A percentile compares a stretch with the other conserved stretches of the same genome.
These are phyloP conservation scores for Ochotona curzoniae DNA, from an alignment of 2,113 vertebrate species.

Conservation along the genomic window DNA sequence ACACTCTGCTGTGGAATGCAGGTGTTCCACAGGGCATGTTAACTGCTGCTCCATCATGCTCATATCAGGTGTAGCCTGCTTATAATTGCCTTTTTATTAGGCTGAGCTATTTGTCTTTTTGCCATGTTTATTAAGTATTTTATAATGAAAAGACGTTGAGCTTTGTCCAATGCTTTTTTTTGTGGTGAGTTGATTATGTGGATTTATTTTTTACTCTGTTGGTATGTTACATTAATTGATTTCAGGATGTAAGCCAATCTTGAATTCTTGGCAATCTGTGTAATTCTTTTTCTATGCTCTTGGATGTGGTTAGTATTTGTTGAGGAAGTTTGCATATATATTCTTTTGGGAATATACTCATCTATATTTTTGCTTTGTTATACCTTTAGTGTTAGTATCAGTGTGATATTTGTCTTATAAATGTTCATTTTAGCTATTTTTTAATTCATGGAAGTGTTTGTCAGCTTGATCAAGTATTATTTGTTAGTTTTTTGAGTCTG, in stretches of 20 bases:
- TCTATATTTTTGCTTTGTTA: neutral
- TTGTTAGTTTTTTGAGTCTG: slow-evolving; percentile 17
- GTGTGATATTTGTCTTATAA: slow-evolving; percentile 5
- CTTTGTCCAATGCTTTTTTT: slow-evolving; percentile 34
- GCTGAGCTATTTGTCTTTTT: slow-evolving; percentile 12
- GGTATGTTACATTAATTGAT: neutral
- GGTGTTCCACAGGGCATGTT: no score
- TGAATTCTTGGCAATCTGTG: neutral
- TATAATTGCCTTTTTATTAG: neutral
- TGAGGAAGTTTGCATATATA: slow-evolving; percentile 30
- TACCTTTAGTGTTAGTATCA: slow-evolving; percentile 44
- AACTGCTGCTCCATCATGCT: neutral
- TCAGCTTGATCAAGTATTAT: slow-evolving; percentile 31
- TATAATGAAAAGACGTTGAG: neutral
- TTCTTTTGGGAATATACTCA: neutral
- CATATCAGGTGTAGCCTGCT: neutral
- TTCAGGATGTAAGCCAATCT: slow-evolving; percentile 13
- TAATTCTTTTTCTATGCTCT: slow-evolving; percentile 21
- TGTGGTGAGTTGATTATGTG: neutral
- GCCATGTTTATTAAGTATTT: neutral
- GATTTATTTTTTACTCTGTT: slow-evolving; percentile 32
- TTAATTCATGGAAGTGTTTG: slow-evolving; percentile 39
- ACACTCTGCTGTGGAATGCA: no score
- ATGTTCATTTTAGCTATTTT: slow-evolving; percentile 17
- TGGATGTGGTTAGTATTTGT: slow-evolving; percentile 42